Conservation (phyloP, 1,140 invertebrate species). For the Hyles euphorbiae region DNA sequence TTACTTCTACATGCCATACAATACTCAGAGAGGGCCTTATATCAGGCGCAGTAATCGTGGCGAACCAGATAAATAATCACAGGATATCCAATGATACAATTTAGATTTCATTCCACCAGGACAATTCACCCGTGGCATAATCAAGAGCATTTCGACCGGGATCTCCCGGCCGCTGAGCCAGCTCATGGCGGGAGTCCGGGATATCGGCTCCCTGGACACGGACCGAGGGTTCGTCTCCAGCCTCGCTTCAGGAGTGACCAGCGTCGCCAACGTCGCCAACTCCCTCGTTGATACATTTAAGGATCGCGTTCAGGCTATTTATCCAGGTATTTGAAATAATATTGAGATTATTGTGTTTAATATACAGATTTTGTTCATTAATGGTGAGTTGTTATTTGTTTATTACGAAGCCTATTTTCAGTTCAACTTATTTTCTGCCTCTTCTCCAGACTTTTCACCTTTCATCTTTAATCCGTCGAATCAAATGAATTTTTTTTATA, state of each 20-base stretch:
- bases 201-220: constrained; percentile 68
- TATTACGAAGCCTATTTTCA: too few species aligned
- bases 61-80: too few species aligned
- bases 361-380: too few species aligned
- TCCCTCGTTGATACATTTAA: constrained; percentile 67
- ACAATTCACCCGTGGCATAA: constrained; percentile 65
- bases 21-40: too few species aligned
- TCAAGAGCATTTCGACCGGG: constrained; percentile 61
- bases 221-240: constrained; percentile 66
- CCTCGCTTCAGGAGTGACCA: constrained; percentile 61
- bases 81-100: not conserved
- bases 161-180: constrained; percentile 60
- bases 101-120: constrained; percentile 29
- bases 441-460: too few species aligned
- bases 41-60: too few species aligned
- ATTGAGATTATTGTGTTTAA: too few species aligned
- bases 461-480: too few species aligned
- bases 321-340: constrained; percentile 58
- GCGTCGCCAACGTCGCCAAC: constrained; percentile 61
- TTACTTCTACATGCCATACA: too few species aligned
- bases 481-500: too few species aligned
- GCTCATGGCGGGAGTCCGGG: constrained; percentile 62
- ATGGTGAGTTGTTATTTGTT: too few species aligned
- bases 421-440: too few species aligned
- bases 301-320: constrained; percentile 73